Conservation (phyloP, 2,797 vertebrate genomes). For the Anguilla obscura region DNA sequence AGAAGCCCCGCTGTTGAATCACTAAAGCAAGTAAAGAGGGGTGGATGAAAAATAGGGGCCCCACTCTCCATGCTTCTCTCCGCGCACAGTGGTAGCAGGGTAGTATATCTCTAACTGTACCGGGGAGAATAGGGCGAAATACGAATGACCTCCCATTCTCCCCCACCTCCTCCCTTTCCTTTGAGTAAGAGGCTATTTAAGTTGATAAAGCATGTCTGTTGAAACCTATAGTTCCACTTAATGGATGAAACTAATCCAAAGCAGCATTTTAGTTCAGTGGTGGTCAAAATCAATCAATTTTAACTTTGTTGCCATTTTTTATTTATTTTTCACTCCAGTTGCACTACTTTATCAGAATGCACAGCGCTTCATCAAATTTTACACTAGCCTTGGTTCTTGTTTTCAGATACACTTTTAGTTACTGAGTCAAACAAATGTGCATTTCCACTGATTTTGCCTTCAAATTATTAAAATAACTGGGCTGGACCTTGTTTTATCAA, state of each 20-base stretch:
- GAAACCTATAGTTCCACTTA: background rate
- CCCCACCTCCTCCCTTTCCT: background rate
- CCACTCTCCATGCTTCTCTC: background rate
- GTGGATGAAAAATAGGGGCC: conserved; percentile 24
- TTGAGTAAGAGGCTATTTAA: conserved; percentile 8
- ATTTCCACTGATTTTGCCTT: too few species aligned
- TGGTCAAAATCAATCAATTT: background rate
- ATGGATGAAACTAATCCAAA: background rate
- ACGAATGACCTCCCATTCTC: background rate
- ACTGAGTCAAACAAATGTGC: too few species aligned
- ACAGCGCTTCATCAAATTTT: background rate
- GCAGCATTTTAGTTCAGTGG: background rate
- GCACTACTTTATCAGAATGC: background rate
- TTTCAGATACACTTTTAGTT: background rate
- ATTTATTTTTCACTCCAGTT: background rate
- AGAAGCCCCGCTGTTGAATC: conserved; percentile 44
- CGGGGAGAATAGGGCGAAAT: background rate
- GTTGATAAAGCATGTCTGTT: background rate
- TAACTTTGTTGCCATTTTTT: background rate
- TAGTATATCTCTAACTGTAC: conserved; percentile 2
- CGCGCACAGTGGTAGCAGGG: conserved; percentile 8
- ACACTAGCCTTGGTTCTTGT: background rate
- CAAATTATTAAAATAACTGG: too few species aligned
- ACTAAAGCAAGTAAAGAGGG: conserved; percentile 39
- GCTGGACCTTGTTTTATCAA: too few species aligned